Conservation (phyloP, 2,888 invertebrate species). For the Melanargia galathea region DNA sequence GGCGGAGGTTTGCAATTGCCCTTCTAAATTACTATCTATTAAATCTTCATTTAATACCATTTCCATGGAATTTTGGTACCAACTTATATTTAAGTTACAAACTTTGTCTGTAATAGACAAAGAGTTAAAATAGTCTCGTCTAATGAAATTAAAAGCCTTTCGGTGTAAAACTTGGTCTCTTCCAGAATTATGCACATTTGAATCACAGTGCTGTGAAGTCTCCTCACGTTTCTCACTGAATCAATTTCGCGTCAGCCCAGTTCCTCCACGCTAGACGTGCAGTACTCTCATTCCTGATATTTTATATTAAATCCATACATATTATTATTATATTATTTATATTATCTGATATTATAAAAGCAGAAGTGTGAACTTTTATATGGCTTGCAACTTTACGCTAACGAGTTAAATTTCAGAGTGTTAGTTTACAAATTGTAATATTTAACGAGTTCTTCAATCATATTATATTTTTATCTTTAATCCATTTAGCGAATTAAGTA, state of each 20-base stretch:
- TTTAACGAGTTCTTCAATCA: too few species aligned
- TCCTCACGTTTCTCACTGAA: conserved; percentile 74
- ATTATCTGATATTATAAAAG: too few species aligned
- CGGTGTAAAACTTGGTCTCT: conserved; percentile 70
- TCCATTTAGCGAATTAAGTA: too few species aligned
- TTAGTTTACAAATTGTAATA: too few species aligned
- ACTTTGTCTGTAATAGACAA: conserved; percentile 2
- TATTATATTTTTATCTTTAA: too few species aligned
- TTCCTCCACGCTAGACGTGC: conserved; percentile 56
- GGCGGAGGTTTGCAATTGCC: too few species aligned
- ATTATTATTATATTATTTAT: too few species aligned
- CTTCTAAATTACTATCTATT: too few species aligned
- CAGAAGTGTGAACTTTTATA: too few species aligned
- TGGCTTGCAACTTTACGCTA: too few species aligned
- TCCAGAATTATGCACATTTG: conserved; percentile 66
- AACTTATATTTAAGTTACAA: neutral
- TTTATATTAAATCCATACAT: conserved; percentile 48
- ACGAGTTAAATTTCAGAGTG: too few species aligned
- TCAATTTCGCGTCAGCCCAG: conserved; percentile 75
- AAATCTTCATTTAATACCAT: too few species aligned
- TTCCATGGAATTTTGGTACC: neutral
- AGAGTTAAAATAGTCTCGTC: conserved; percentile 50
- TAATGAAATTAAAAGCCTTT: conserved; percentile 73
- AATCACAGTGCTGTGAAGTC: conserved; percentile 65
- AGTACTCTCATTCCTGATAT: conserved; percentile 49